Percentiles rank a stretch among this genome's conserved stretches.
phyloP scores from a whole-genome alignment of 23 tunicate species.

The Diplosoma virens region DNA sequence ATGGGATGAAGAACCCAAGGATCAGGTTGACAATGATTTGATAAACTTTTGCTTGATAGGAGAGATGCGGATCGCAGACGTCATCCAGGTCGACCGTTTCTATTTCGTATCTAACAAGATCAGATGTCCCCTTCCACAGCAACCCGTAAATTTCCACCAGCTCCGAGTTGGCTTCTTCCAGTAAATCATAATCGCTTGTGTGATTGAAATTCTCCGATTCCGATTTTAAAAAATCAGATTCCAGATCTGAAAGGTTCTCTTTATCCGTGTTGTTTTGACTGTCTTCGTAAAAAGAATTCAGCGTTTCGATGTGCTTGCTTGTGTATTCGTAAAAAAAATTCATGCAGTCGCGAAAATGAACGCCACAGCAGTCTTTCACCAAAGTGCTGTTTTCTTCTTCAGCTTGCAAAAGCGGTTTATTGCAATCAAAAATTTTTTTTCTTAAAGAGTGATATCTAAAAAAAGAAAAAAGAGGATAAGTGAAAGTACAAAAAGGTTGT shows the following conservation, averaged over 20 bases:
- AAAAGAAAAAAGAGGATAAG: too few relatives aligned
- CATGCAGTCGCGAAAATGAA: constrained; percentile 26
- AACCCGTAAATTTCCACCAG: not conserved
- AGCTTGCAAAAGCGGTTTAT: constrained; percentile 28
- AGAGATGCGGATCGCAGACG: constrained; percentile 55
- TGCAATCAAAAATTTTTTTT: constrained; percentile 19
- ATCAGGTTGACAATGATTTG: constrained; percentile 55
- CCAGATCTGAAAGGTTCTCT: too few relatives aligned
- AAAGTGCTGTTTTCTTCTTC: constrained; percentile 9
- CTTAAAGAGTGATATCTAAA: too few relatives aligned
- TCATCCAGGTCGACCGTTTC: constrained; percentile 22
- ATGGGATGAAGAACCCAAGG: constrained; percentile 87
- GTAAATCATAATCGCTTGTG: too few relatives aligned
- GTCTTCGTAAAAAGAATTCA: too few relatives aligned
- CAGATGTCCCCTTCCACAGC: not conserved
- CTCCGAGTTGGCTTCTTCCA: too few relatives aligned
- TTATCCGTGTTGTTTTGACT: too few relatives aligned
- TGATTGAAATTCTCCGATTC: too few relatives aligned
- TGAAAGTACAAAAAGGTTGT: too few relatives aligned
- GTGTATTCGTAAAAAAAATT: constrained; percentile 1
- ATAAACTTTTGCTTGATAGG: constrained; percentile 40
- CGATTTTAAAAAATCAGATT: too few relatives aligned
- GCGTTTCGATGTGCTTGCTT: not conserved
- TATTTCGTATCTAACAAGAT: not conserved
- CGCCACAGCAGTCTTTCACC: constrained; percentile 39